These are phyloP conservation scores for Dicranocentrus wangi DNA, from an alignment of 2,888 invertebrate species.

Conservation along the genomic window DNA sequence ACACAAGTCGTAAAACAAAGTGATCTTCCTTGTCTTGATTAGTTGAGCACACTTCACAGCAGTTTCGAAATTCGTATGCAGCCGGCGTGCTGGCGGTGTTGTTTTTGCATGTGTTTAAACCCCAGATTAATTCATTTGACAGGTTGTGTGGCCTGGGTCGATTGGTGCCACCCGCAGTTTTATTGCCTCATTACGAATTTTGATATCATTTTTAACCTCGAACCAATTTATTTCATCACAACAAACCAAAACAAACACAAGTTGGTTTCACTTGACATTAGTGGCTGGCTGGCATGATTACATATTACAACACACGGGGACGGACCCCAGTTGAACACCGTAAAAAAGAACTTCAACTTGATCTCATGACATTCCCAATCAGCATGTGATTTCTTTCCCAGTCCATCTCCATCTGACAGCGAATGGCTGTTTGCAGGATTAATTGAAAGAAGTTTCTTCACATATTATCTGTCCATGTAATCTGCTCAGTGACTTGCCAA, in stretches of 20 bases:
- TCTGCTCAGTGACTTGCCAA: slow-evolving; percentile 21
- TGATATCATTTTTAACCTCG: not conserved
- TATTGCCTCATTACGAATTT: slow-evolving; percentile 16
- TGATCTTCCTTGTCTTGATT: slow-evolving; percentile 12
- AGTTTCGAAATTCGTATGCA: too few species aligned
- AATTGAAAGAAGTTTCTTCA: slow-evolving; percentile 39
- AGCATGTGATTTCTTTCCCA: slow-evolving; percentile 7
- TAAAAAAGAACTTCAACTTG: too few species aligned
- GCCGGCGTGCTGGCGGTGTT: too few species aligned
- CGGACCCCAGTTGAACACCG: too few species aligned
- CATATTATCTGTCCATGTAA: slow-evolving; percentile 26
- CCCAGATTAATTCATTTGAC: not conserved
- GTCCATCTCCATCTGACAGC: slow-evolving; percentile 26
- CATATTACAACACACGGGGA: too few species aligned
- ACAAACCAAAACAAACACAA: too few species aligned
- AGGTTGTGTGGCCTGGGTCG: not conserved
- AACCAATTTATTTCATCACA: too few species aligned
- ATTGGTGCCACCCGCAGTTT: slow-evolving; percentile 8
- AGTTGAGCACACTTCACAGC: too few species aligned
- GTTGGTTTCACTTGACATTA: too few species aligned
- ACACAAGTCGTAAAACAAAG: slow-evolving; percentile 5
- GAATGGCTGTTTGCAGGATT: slow-evolving; percentile 35
- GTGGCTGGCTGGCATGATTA: too few species aligned
- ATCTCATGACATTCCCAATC: too few species aligned
- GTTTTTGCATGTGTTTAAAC: too few species aligned